Evolutionary conservation across 92 coral and sea anemone species (phyloP), one percentile per base, ranked within the genome.

Genomic region (Palythoa heliodiscus): DNA sequence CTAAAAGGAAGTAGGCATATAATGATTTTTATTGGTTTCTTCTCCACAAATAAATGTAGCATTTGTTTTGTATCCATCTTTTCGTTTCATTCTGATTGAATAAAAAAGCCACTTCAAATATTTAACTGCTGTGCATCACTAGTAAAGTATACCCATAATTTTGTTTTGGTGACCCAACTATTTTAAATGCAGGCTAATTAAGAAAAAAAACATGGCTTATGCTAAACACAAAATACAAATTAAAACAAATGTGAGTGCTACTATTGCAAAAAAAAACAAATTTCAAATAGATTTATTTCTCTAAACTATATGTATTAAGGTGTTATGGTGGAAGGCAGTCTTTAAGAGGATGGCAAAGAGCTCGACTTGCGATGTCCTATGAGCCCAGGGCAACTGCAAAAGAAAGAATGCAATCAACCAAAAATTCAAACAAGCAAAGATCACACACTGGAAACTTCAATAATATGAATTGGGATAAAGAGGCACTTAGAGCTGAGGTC

Each of bases 261-360:
- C 35, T 19, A 71, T 7, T 52, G 3, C 19, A 40, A 29, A 12
- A 39, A 39, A 14, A 71, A 39, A 71, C 24, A 15, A 40, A 71
- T 38, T 38, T 2, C 8, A 71, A 38, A 14, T 7, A 0, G 2
- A 29, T 43, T 17, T 63, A 1, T 63, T 24, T 63, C 22, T 63
- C 22, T 10, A 22, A 69, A 13, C 11, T 4, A 15, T 71, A 13
- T 71, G 2, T 55, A 16, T 0, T 1, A 13, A 88, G 91, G 52
- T 64, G 83, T 38, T 88, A 84, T 88, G 86, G 89, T 69, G 88
- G 82, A 48, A 82, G 89, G 35, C 86, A 89, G 74, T 89, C 92
- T 7, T 50, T 89, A 52, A 63, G 87, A 43, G 63, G 72, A 37
- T 87, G 90, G 93, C 70, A 90, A 43, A 54, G 73, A 17, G 70